Conservation (phyloP, 2,113 vertebrate genomes). For the Phocoena phocoena region DNA sequence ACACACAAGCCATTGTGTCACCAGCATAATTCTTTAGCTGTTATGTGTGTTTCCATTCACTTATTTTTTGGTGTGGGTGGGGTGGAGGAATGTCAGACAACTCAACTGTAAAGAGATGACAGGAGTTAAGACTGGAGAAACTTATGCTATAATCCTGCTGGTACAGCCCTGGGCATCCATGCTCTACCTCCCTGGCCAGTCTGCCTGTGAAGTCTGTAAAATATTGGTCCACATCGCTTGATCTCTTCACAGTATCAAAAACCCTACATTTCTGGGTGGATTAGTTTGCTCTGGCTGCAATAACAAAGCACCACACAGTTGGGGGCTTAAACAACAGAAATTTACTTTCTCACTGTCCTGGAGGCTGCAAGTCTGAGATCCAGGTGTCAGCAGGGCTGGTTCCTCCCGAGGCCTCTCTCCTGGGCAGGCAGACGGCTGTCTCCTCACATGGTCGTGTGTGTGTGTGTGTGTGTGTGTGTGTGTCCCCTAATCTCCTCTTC, state of each 20-base stretch:
- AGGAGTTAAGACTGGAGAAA: not conserved
- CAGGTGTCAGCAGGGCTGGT: not conserved
- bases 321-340: not conserved
- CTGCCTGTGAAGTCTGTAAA: too few species aligned
- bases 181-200: not conserved
- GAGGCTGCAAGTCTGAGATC: too few species aligned
- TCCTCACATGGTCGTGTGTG: rapidly evolving
- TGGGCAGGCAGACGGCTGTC: rapidly evolving
- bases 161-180: rapidly evolving
- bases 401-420: not conserved
- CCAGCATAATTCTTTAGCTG: too few species aligned
- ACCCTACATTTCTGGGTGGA: too few species aligned
- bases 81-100: not conserved
- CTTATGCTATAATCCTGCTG: rapidly evolving
- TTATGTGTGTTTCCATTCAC: rapidly evolving
- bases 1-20: rapidly evolving
- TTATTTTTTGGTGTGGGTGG: not conserved
- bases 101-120: too few species aligned
- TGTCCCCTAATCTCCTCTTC: too few species aligned
- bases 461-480: not conserved
- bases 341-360: not conserved
- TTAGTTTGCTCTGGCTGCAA: too few species aligned
- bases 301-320: rapidly evolving
- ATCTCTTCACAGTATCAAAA: not conserved
- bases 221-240: rapidly evolving